phyloP scores from a whole-genome alignment of 2,113 vertebrate species.

The Hippocampus barbouri region DNA sequence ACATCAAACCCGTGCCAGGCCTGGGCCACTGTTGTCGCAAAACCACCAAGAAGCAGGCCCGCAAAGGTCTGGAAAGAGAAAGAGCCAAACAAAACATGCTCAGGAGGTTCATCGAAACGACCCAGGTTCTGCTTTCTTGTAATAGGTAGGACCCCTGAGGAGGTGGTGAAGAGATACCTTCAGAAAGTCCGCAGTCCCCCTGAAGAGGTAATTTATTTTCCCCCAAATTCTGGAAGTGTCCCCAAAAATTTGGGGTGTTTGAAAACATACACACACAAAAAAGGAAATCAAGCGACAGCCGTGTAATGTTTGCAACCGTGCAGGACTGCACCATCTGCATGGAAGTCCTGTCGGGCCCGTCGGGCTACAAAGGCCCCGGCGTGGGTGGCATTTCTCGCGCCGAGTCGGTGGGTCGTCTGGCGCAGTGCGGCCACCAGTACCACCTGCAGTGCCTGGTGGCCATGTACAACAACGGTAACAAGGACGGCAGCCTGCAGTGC shows the following conservation, averaged over 20 bases:
- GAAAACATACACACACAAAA: background rate
- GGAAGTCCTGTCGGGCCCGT: slow-evolving; percentile 85
- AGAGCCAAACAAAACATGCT: background rate
- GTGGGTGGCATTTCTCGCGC: slow-evolving; percentile 75
- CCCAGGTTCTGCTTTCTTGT: background rate
- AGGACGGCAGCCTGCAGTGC: slow-evolving; percentile 92
- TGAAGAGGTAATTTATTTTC: slow-evolving; percentile 77
- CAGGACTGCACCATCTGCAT: slow-evolving; percentile 97
- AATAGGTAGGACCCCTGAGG: slow-evolving; percentile 87
- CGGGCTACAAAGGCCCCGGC: slow-evolving; percentile 85
- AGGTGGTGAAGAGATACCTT: slow-evolving; percentile 90
- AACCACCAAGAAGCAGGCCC: slow-evolving; percentile 91
- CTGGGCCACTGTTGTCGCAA: slow-evolving; percentile 91
- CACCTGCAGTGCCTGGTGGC: slow-evolving; percentile 93
- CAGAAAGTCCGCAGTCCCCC: slow-evolving; percentile 93
- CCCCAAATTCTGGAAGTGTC: background rate
- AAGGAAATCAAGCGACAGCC: background rate
- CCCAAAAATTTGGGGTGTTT: background rate
- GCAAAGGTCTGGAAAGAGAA: slow-evolving; percentile 72
- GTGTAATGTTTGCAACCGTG: background rate
- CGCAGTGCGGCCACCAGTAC: slow-evolving; percentile 86
- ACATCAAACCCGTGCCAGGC: slow-evolving; percentile 90
- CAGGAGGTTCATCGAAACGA: background rate
- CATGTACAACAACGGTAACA: slow-evolving; percentile 98
- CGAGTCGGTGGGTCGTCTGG: slow-evolving; percentile 87